phyloP scores from a whole-genome alignment of 2,888 invertebrate genomes.

The Lasiommata megera region DNA sequence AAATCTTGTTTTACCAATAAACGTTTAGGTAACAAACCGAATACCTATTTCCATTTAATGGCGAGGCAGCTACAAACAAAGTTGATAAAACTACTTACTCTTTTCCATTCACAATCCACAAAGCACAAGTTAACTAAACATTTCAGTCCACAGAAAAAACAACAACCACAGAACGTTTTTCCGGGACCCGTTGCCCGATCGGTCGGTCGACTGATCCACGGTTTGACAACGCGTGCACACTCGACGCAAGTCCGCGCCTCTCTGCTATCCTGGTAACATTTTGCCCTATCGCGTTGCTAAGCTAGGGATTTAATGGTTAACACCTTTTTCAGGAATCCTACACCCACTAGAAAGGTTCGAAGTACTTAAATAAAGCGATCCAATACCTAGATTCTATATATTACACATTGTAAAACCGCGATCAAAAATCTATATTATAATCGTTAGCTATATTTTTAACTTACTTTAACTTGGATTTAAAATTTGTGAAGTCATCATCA shows the following conservation, averaged over 20 bases:
- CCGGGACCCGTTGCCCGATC: slow-evolving; percentile 26
- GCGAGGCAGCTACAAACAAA: slow-evolving; percentile 6
- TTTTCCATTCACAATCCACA: slow-evolving; percentile 30
- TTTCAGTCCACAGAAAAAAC: slow-evolving; percentile 21
- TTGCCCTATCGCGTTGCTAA: background rate
- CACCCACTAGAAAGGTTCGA: background rate
- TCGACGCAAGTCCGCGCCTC: slow-evolving; percentile 42
- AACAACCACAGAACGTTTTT: slow-evolving; percentile 18
- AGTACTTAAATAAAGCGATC: no score
- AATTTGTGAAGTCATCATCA: no score
- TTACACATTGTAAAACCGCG: no score
- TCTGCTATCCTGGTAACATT: slow-evolving; percentile 37
- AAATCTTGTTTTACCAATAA: background rate
- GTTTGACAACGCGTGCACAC: slow-evolving; percentile 37
- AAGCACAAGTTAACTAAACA: slow-evolving; percentile 26
- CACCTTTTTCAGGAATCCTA: slow-evolving; percentile 9
- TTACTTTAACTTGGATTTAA: no score
- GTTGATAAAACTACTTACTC: slow-evolving; percentile 25
- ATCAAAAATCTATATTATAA: no score
- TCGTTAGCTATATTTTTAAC: no score
- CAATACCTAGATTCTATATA: no score
- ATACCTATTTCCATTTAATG: slow-evolving; percentile 2
- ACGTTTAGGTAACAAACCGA: background rate
- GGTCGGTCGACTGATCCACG: slow-evolving; percentile 26
- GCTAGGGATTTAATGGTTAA: background rate